These are phyloP conservation scores for Colletes collaris DNA, from an alignment of 2,888 invertebrate genomes.

Conservation along the genomic window DNA sequence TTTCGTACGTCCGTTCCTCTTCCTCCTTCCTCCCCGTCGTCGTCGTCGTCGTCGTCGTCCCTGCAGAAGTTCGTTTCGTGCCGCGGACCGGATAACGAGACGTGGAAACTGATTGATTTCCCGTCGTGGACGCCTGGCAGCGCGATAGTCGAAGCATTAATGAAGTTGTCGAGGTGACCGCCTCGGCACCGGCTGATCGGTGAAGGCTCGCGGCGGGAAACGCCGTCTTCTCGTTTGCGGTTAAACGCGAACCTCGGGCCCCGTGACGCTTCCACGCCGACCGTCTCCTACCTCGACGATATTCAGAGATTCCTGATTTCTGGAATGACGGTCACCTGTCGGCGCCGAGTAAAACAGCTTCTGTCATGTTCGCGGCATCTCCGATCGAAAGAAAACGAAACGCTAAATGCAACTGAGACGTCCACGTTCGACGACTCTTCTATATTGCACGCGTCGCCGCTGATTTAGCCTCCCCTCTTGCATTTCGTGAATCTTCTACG, in stretches of 20 bases:
- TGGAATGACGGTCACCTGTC: background rate
- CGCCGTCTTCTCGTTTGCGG: slow-evolving; percentile 43
- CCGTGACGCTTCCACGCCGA: slow-evolving; percentile 20
- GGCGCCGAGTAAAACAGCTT: background rate
- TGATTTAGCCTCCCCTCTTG: too few species aligned
- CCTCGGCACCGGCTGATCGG: slow-evolving; percentile 36
- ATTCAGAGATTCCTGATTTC: slow-evolving; percentile 16
- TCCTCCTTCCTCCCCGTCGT: too few species aligned
- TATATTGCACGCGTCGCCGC: too few species aligned
- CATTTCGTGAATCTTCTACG: too few species aligned
- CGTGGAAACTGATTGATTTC: slow-evolving; percentile 66
- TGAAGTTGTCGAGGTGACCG: slow-evolving; percentile 63
- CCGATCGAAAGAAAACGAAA: background rate
- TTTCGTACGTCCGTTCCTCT: slow-evolving; percentile 26
- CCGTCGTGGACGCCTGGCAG: slow-evolving; percentile 64
- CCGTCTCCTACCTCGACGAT: slow-evolving; percentile 10
- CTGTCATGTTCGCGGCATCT: background rate
- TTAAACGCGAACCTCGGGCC: slow-evolving; percentile 25
- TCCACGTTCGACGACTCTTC: too few species aligned
- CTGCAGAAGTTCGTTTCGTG: slow-evolving; percentile 42
- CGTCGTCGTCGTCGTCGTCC: slow-evolving; percentile 3
- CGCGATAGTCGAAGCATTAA: slow-evolving; percentile 63
- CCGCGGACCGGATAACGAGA: slow-evolving; percentile 60
- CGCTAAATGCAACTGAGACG: too few species aligned
- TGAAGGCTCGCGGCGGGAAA: slow-evolving; percentile 52